Conservation (phyloP, 2,888 invertebrate genomes). For the Lydus trimaculatus region DNA sequence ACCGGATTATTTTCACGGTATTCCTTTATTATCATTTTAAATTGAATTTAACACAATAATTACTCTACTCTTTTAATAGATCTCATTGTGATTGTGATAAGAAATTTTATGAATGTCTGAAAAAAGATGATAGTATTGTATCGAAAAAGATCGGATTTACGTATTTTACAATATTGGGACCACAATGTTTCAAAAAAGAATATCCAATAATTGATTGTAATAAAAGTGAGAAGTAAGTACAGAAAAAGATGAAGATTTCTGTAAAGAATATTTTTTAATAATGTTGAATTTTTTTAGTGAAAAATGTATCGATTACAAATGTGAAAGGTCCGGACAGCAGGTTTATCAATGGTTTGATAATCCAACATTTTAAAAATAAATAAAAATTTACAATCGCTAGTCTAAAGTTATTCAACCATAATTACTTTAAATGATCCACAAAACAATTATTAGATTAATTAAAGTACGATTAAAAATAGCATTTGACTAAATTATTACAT, state of each 20-base stretch:
- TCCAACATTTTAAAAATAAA: slow-evolving; percentile 59
- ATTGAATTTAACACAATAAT: not conserved
- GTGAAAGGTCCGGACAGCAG: slow-evolving; percentile 62
- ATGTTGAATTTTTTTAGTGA: slow-evolving; percentile 29
- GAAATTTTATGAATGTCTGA: slow-evolving; percentile 72
- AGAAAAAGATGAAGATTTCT: not conserved
- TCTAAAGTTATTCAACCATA: not conserved
- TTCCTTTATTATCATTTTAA: not conserved
- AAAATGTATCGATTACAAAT: slow-evolving; percentile 65
- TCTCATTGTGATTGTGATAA: slow-evolving; percentile 76
- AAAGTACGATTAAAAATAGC: no score
- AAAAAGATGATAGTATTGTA: slow-evolving; percentile 64
- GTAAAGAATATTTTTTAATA: not conserved
- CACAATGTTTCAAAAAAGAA: slow-evolving; percentile 73
- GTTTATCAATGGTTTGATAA: slow-evolving; percentile 71
- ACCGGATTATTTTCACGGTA: slow-evolving; percentile 73
- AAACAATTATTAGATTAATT: no score
- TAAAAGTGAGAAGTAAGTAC: slow-evolving; percentile 39
- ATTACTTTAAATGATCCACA: no score
- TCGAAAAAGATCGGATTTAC: slow-evolving; percentile 70
- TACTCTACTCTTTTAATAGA: slow-evolving; percentile 55
- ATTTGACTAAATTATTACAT: no score
- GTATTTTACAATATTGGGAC: slow-evolving; percentile 77
- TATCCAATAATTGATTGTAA: slow-evolving; percentile 64
- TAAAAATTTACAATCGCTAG: not conserved